These are phyloP conservation scores for Calonectris borealis DNA, from an alignment of 2,113 vertebrate genomes.

Conservation along the genomic window DNA sequence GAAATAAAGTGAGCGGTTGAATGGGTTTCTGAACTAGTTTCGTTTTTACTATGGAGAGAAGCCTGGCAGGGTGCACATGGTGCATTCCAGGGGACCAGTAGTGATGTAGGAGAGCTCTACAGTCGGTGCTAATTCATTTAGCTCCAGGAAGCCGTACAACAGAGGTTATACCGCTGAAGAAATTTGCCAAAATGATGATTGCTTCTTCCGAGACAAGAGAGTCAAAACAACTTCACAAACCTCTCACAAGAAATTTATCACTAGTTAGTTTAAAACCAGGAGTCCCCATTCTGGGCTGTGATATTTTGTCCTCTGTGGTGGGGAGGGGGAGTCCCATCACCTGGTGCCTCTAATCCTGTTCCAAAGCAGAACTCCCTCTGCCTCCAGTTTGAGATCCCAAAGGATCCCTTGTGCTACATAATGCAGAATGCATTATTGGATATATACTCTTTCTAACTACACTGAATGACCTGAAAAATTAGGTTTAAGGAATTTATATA, in stretches of 20 bases:
- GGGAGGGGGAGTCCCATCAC: neutral
- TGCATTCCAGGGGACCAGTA: neutral
- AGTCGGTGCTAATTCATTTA: neutral
- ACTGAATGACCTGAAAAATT: neutral
- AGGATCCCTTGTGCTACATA: neutral
- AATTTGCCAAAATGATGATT: neutral
- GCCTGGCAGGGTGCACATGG: neutral
- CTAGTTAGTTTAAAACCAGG: neutral
- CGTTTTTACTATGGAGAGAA: neutral
- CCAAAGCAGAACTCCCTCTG: neutral
- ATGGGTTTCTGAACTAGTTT: conserved; percentile 2
- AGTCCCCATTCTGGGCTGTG: neutral
- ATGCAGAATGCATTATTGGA: neutral
- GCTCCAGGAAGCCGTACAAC: neutral
- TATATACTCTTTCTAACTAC: neutral
- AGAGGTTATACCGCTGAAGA: neutral
- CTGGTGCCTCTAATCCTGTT: neutral
- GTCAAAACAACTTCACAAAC: neutral
- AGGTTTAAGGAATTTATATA: neutral
- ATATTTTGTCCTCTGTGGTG: neutral
- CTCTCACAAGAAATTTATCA: neutral
- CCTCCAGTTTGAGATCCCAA: neutral
- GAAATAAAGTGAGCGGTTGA: neutral
- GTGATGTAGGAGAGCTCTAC: neutral
- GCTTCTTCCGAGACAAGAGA: neutral